Base-by-base conservation (phyloP, 64 coral and sea anemone genomes). In the Montipora efflorescens region DNA sequence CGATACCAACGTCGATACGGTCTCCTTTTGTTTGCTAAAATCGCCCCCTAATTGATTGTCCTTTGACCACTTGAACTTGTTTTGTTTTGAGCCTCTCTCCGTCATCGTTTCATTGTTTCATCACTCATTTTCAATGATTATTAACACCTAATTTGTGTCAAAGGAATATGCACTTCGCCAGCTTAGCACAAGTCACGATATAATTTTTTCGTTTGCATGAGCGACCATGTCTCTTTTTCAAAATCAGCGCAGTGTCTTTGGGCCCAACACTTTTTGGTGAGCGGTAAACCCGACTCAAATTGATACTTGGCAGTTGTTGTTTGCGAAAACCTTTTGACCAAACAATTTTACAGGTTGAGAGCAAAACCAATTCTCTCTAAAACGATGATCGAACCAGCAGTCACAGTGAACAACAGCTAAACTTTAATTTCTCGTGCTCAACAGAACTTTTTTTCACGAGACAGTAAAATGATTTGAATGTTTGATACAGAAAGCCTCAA, bases 141-240 rank as follows among this genome's bases (percentile, higher is more conserved):
- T 86, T 86, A 70, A 86, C 82, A 47, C 46, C 61, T 86, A 69
- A 86, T 86, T 86, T 86, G 45, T 72, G 82, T 71, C 82, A 86
- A 86, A 71, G 71, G 82, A 49, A 71, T 71, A 44, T 72, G 71
- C 21, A 70, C 66, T 18, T 86, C 66, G 22, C 18, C 64, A 36
- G 59, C 43, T 12, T 5, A 4, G 76, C 64, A 15, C 64, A 50
- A 86, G 82, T 72, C 82, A 72, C 64, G 82, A 72, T 49, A 86
- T 43, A 9, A 25, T 44, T 67, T 67, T 55, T 55, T 46, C 8
- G 67, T 84, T 28, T 67, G 19, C 15, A 14, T 19, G 18, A 13
- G 28, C 59, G 25, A 76, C 7, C 43, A 62, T 36, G 59, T 82
- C 11, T 47, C 11, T n/a, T 49, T 16, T 47, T 76, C 14, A 76